Evolutionary conservation across 2,888 invertebrate genomes (phyloP).

Genomic region (Plebejus argus): DNA sequence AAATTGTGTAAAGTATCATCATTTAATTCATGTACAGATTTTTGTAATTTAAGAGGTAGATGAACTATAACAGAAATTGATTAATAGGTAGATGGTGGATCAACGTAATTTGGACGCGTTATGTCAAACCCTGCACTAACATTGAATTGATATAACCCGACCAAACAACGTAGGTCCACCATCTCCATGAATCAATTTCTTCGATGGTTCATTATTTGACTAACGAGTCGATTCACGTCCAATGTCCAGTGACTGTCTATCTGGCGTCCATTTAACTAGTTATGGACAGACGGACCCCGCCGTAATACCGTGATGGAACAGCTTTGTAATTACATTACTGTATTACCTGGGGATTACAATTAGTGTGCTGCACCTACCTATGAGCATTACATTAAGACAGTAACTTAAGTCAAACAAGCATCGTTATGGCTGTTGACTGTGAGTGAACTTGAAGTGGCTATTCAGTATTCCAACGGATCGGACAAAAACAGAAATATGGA

Average conservation of each 20-base stretch:
- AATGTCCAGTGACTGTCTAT: constrained; percentile 13
- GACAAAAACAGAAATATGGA: no score
- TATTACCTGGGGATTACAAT: constrained; percentile 22
- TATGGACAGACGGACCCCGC: neutral
- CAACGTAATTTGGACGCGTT: no score
- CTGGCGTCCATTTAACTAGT: constrained; percentile 8
- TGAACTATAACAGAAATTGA: no score
- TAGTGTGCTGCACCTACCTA: neutral
- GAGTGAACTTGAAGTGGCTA: no score
- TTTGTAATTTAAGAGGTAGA: no score
- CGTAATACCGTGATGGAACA: constrained; percentile 1
- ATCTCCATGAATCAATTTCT: neutral
- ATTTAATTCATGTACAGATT: no score
- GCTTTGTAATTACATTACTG: constrained; percentile 23
- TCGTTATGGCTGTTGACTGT: neutral
- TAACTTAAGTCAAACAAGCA: neutral
- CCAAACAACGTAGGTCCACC: no score
- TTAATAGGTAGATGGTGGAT: no score
- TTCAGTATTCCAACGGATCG: no score
- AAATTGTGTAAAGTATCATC: no score
- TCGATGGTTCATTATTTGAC: neutral
- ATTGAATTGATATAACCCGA: no score
- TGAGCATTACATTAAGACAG: neutral
- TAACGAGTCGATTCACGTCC: neutral
- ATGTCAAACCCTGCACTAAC: no score